Percentiles rank a stretch among this genome's conserved stretches.
phyloP scores from a whole-genome alignment of 2,888 invertebrate genomes.

The Aporophyla lueneburgensis region DNA sequence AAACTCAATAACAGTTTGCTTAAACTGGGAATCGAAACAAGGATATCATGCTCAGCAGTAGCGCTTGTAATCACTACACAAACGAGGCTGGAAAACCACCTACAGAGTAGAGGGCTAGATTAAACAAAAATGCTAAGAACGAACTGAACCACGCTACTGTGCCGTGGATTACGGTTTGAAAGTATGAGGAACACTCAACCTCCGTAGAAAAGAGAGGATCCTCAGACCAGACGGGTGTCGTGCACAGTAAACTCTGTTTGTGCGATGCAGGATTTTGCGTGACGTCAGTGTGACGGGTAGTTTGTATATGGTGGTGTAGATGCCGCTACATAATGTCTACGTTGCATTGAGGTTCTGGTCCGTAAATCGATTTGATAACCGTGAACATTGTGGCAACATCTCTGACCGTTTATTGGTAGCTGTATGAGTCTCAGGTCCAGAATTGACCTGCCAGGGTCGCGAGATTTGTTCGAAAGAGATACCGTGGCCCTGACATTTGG shows the following conservation, averaged over 20 bases:
- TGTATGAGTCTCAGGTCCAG: not conserved
- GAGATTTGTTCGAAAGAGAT: too few relatives aligned
- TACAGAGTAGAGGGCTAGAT: not conserved
- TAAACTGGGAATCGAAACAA: not conserved
- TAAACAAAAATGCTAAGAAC: not conserved
- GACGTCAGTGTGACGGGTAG: too few relatives aligned
- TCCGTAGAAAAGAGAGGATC: too few relatives aligned
- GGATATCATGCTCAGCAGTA: not conserved
- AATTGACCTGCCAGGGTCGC: too few relatives aligned
- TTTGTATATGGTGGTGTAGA: too few relatives aligned
- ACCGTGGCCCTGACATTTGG: too few relatives aligned
- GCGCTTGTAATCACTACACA: not conserved
- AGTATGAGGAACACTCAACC: too few relatives aligned
- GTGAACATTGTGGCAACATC: not conserved
- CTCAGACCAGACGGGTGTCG: too few relatives aligned
- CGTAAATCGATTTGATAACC: not conserved
- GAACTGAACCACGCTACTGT: not conserved
- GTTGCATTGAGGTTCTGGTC: not conserved
- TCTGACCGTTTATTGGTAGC: not conserved
- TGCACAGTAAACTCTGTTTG: too few relatives aligned
- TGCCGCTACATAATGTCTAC: not conserved
- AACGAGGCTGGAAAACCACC: not conserved
- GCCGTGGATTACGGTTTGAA: not conserved
- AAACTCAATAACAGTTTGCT: not conserved
- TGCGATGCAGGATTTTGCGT: too few relatives aligned